Evolutionary conservation across 1,140 invertebrate genomes (phyloP).

Genomic region (Bombus sylvicola): DNA sequence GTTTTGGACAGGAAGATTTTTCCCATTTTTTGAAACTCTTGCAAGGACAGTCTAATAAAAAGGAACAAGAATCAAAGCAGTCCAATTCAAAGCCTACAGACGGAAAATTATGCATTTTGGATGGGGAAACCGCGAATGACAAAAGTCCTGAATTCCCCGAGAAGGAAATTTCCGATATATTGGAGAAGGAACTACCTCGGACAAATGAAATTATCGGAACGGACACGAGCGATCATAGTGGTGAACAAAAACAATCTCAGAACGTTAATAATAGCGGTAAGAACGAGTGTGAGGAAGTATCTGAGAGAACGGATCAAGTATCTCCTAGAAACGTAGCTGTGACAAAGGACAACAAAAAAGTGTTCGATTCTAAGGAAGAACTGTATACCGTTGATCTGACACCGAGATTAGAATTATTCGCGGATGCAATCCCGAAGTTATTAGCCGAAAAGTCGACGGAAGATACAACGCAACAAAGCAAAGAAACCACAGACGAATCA

Average conservation of each 20-base stretch:
- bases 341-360: conserved; percentile 62
- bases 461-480: conserved; percentile 46
- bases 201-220: conserved; percentile 62
- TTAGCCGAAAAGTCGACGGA: conserved; percentile 77
- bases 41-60: conserved; percentile 71
- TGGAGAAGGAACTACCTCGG: conserved; percentile 70
- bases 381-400: conserved; percentile 78
- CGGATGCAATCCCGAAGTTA: conserved; percentile 79
- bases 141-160: conserved; percentile 74
- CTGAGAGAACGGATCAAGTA: conserved; percentile 9
- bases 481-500: conserved; percentile 7
- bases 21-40: conserved; percentile 79
- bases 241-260: not conserved
- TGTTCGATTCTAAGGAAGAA: conserved; percentile 72
- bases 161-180: conserved; percentile 75
- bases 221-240: conserved; percentile 48
- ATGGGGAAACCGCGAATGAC: conserved; percentile 27
- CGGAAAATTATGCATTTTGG: not conserved
- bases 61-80: conserved; percentile 55
- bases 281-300: conserved; percentile 12
- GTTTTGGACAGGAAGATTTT: conserved; percentile 80
- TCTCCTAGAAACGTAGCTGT: conserved; percentile 43
- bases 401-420: conserved; percentile 79
- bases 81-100: conserved; percentile 27
- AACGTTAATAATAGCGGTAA: conserved; percentile 29